Evolutionary conservation across 2,797 vertebrate species (phyloP), one percentile per base, ranked within the genome.

Genomic region (Trachurus trachurus): DNA sequence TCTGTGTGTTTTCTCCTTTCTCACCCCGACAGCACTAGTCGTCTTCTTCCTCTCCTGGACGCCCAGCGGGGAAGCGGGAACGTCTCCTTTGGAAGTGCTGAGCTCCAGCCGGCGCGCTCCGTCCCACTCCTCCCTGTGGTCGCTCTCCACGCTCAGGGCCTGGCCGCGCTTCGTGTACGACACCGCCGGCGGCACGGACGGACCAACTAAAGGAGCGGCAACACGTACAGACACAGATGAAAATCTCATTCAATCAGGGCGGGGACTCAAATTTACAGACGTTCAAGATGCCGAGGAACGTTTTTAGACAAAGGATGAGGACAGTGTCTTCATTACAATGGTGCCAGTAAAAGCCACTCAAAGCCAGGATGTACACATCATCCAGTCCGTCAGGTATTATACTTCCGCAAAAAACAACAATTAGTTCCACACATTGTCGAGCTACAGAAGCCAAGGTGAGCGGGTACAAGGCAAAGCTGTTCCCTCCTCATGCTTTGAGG

Each of bases 51-150:
- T 97, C 83, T 99, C 97, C 8, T 97, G 96, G 49, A 96, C 96
- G 9, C 95, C 96, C 16, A 98, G 93, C 1, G 98, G 98, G 56
- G 97, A 99, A 34, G 97, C 95, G 0, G 97, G 94, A 90, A 98
- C 95, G 12, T 99, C 97, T 54, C 96, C 96, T 91, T 97, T 98
- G 0, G 97, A 98, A 31, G 96, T 96, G 2, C 88, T 95, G 92
- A 96, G 96, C 90, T 97, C 95, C 4, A 96, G 95, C 80, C 97
- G 96, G 52, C 96, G 96, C 0, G 96, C 95, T 58, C 95, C 97
- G 76, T 98, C 97, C 97, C 96, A 97, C 52, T 98, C 97, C 74
- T 98, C 98, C 65, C 96, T 96, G 93, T 98, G 97, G 44, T 99
- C 97, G 0, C 93, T 97, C 64, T 98, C 97, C 84, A 97, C 96